These are phyloP conservation scores for Silvanus unidentatus DNA, from an alignment of 2,888 invertebrate species.

Conservation along the genomic window DNA sequence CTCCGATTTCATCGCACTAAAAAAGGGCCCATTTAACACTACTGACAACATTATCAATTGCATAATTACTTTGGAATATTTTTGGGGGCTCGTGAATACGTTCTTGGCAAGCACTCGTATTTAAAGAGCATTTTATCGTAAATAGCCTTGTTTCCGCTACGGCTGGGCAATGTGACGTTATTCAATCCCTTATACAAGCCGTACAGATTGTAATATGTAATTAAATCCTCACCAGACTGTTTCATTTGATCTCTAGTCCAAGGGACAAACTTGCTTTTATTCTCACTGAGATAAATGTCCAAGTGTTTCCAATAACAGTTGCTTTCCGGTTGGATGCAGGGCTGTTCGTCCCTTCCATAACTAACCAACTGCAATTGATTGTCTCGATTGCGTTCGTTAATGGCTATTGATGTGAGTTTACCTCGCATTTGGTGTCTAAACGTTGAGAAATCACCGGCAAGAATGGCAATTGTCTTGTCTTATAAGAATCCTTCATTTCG, in stretches of 20 bases:
- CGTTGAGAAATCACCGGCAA: constrained; percentile 23
- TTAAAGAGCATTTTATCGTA: constrained; percentile 27
- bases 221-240: constrained; percentile 39
- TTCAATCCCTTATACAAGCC: constrained; percentile 31
- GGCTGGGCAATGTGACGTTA: constrained; percentile 20
- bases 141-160: constrained; percentile 27
- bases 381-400: too few species aligned
- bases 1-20: constrained; percentile 31
- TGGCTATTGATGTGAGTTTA: constrained; percentile 19
- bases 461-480: too few species aligned
- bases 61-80: neutral
- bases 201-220: constrained; percentile 41
- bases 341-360: constrained; percentile 41
- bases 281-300: constrained; percentile 45
- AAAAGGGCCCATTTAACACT: too few species aligned
- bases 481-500: constrained; percentile 25
- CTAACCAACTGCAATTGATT: constrained; percentile 19
- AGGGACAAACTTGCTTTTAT: constrained; percentile 35
- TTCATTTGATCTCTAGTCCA: constrained; percentile 34
- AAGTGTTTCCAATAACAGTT: constrained; percentile 39
- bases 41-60: too few species aligned
- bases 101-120: constrained; percentile 26
- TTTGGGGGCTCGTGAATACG: constrained; percentile 22
- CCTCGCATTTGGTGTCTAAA: constrained; percentile 31
- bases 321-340: constrained; percentile 37